phyloP scores from a whole-genome alignment of 1,140 invertebrate species.

The Nylanderia fulva region DNA sequence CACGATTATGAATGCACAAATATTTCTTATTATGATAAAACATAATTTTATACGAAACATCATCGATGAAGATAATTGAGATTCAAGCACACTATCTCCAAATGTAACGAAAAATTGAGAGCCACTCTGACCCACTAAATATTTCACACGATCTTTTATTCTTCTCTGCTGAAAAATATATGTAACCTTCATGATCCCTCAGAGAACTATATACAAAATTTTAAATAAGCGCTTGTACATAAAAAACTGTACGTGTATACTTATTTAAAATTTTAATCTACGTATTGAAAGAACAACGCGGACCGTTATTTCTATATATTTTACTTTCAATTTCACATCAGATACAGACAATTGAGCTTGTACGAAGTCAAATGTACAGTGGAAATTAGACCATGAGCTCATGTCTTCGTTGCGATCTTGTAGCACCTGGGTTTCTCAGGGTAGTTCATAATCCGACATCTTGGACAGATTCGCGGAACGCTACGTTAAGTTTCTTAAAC shows the following conservation, averaged over 20 bases:
- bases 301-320: neutral
- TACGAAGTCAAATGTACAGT: neutral
- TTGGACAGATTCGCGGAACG: constrained; percentile 3
- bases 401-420: neutral
- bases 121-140: neutral
- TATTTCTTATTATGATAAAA: neutral
- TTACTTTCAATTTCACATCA: neutral
- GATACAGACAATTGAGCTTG: constrained; percentile 2
- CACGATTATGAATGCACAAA: neutral
- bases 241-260: neutral
- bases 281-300: neutral
- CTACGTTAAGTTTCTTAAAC: constrained; percentile 25
- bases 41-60: neutral
- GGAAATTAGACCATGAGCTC: neutral
- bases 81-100: neutral
- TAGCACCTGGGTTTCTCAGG: neutral
- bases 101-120: neutral
- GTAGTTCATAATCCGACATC: constrained; percentile 15
- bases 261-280: neutral
- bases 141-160: neutral
- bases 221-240: neutral
- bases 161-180: neutral
- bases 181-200: neutral
- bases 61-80: neutral
- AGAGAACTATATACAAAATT: no score